These are phyloP conservation scores for Thysanoteuthis rhombus DNA, from an alignment of 2,888 invertebrate species.

Conservation along the genomic window DNA sequence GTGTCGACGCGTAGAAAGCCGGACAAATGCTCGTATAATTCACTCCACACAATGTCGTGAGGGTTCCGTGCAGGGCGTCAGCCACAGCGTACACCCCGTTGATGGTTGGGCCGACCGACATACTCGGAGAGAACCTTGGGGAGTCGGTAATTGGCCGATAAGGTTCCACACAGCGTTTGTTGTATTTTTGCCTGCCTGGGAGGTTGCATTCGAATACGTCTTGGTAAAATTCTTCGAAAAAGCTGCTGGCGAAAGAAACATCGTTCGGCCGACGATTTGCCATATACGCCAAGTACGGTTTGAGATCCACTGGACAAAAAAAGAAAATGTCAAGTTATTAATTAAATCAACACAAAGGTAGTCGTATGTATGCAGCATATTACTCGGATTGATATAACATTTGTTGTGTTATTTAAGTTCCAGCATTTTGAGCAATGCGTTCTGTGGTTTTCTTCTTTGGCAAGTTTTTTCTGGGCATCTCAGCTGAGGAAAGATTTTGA, in stretches of 20 bases:
- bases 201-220: slow-evolving; percentile 54
- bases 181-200: slow-evolving; percentile 44
- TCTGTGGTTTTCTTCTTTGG: too few relatives aligned
- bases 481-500: too few relatives aligned
- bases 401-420: too few relatives aligned
- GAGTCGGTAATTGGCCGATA: slow-evolving; percentile 37
- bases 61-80: slow-evolving; percentile 61
- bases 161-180: slow-evolving; percentile 29
- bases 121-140: slow-evolving; percentile 47
- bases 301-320: background rate
- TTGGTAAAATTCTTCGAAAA: slow-evolving; percentile 55
- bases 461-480: too few relatives aligned
- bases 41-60: slow-evolving; percentile 56
- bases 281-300: background rate
- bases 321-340: background rate
- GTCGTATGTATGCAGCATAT: too few relatives aligned
- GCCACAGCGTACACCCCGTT: slow-evolving; percentile 66
- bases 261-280: background rate
- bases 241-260: background rate
- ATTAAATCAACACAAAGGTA: background rate
- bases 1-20: slow-evolving; percentile 38
- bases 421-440: too few relatives aligned
- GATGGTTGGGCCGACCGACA: slow-evolving; percentile 61
- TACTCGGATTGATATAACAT: too few relatives aligned
- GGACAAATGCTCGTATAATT: slow-evolving; percentile 48